Evolutionary conservation across 1,140 invertebrate genomes (phyloP), one percentile per base, ranked within the genome.

Genomic region (Tribolium madens): DNA sequence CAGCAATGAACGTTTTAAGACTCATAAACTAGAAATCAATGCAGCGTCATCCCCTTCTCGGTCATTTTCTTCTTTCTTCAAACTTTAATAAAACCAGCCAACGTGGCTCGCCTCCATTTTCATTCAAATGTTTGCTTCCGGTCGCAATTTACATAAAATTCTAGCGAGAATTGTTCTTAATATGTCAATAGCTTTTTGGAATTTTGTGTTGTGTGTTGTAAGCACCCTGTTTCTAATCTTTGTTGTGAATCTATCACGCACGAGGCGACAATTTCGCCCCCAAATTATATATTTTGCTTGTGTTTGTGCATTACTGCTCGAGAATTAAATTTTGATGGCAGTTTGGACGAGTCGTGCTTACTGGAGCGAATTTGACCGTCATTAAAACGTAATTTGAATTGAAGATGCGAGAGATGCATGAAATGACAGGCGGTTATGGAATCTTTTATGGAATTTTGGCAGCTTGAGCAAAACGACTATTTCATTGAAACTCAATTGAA

Each of bases 1-100:
- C 57, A 1, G 26, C 26, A 64, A 64, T 64, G 57, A 64, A 64
- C 33, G 14, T 64, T 64, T 64, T 64, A 64, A 64, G 57, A 64
- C 57, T 14, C 57, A 64, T 64, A 64, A 64, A 64, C 14, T 9
- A 4, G 13, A 15, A 31, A 64, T 64, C 57, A 64, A 31, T 31
- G 9, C 57, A 13, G 4, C 31, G 57, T 64, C 57, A 31, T 36
- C 21, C 15, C 48, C 48, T 7, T 15, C 6, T n/a, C 17, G 53
- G 53, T 9, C 9, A 21, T 60, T 17, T 26, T 26, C 6, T 60
- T 60, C 21, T 17, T 60, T 31, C 26, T 64, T 64, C 17, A n/a
- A 10, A n/a, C 5, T n/a, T 57, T 57, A 18, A 57, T 57, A 18
- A 57, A 15, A 57, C 17, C 17, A 21, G 7, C 17, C 15, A 42